Conservation (phyloP, 2,113 vertebrate species). For the Procavia capensis region DNA sequence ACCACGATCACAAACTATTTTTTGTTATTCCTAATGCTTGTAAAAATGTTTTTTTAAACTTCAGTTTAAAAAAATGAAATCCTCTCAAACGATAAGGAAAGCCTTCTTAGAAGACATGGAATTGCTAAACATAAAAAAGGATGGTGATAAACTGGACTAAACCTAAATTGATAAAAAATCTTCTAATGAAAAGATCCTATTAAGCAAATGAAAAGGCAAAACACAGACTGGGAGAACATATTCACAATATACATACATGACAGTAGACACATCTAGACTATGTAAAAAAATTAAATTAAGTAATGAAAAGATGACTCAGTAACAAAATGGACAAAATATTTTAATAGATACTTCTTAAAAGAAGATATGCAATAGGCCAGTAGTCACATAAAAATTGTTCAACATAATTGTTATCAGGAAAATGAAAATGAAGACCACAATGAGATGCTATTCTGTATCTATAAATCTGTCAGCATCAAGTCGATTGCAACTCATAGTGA, state of each 20-base stretch:
- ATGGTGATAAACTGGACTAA: neutral
- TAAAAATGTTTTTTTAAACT: neutral
- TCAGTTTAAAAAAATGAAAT: neutral
- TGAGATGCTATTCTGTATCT: neutral
- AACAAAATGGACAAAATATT: neutral
- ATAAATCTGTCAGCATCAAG: too few relatives aligned
- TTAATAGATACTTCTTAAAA: neutral
- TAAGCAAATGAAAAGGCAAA: slow-evolving; percentile 1
- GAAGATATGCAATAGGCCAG: neutral
- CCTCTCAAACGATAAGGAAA: neutral
- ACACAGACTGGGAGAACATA: neutral
- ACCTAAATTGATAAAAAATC: slow-evolving; percentile 33
- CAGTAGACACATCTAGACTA: neutral
- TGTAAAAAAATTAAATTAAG: neutral
- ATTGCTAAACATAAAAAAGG: neutral
- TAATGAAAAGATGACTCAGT: neutral
- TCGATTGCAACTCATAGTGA: too few relatives aligned
- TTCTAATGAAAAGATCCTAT: neutral
- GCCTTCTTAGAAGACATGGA: slow-evolving; percentile 13
- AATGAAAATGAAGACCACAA: neutral
- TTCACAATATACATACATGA: neutral
- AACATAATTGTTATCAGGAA: neutral
- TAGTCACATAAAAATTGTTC: slow-evolving; percentile 2
- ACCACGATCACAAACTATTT: neutral
- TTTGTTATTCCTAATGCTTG: slow-evolving; percentile 11